Evolutionary conservation across 2,888 invertebrate species (phyloP).

Genomic region (Halictus ligatus): DNA sequence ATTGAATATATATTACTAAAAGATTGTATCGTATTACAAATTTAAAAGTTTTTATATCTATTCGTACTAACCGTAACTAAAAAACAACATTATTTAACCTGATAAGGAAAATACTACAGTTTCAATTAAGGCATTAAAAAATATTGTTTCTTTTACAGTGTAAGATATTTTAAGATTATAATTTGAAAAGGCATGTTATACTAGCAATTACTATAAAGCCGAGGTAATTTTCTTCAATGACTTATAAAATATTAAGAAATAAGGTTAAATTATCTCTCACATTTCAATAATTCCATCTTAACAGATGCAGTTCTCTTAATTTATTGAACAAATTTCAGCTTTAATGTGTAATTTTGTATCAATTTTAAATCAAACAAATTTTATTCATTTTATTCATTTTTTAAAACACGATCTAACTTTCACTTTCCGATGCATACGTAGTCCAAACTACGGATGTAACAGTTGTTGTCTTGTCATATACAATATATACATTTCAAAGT

Average conservation of each 20-base stretch:
- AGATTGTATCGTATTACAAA: background rate
- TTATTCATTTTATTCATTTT: background rate
- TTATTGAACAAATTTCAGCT: background rate
- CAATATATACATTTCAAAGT: background rate
- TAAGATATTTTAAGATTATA: background rate
- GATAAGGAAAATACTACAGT: background rate
- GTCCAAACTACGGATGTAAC: conserved; percentile 18
- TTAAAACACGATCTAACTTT: conserved; percentile 20
- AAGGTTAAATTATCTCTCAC: background rate
- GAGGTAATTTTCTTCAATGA: background rate
- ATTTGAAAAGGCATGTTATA: background rate
- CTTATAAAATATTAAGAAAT: background rate
- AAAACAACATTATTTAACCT: background rate
- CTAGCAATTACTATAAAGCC: background rate
- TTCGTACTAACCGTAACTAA: background rate
- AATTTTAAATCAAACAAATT: background rate
- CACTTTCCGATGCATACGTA: conserved; percentile 16
- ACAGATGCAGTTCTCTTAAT: background rate
- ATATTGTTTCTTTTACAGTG: background rate
- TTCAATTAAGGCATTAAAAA: background rate
- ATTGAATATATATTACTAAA: background rate
- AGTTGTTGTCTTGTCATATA: background rate
- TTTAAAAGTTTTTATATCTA: background rate
- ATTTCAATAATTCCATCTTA: background rate
- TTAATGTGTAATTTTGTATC: background rate